A percentile compares a stretch with the other conserved stretches of the same genome.
Evolutionary conservation across 2,113 vertebrate species (phyloP).

Genomic region (Ageneiosus marmoratus): DNA sequence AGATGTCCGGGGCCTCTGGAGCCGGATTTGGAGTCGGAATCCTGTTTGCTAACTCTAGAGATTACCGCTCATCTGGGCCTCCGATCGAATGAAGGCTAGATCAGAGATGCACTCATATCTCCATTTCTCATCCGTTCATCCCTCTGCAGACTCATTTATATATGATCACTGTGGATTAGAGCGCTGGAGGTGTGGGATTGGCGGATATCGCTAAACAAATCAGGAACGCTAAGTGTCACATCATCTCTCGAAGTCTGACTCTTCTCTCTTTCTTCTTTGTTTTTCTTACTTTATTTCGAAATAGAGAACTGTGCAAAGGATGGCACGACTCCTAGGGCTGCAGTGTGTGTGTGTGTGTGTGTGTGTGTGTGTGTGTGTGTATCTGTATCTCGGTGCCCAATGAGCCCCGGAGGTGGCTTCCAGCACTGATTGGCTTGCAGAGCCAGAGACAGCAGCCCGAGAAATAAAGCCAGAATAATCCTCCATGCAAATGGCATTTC

Average conservation of each 20-base stretch:
- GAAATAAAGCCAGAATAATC: slow-evolving; percentile 53
- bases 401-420: slow-evolving; percentile 40
- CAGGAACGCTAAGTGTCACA: slow-evolving; percentile 24
- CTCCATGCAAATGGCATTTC: slow-evolving; percentile 41
- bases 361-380: background rate
- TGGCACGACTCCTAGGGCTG: slow-evolving; percentile 12
- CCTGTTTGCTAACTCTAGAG: slow-evolving; percentile 75
- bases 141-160: slow-evolving; percentile 38
- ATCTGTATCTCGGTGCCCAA: slow-evolving; percentile 8
- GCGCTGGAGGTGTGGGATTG: slow-evolving; percentile 22
- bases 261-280: background rate
- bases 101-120: slow-evolving; percentile 29
- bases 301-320: slow-evolving; percentile 9
- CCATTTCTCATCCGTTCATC: slow-evolving; percentile 19
- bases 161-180: slow-evolving; percentile 27
- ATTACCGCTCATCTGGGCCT: slow-evolving; percentile 73
- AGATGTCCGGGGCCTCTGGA: slow-evolving; percentile 65
- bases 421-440: slow-evolving; percentile 41
- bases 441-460: slow-evolving; percentile 37
- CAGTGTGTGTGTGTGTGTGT: background rate
- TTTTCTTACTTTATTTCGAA: background rate
- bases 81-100: slow-evolving; percentile 63
- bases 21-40: slow-evolving; percentile 64
- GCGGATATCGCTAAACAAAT: slow-evolving; percentile 23
- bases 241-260: slow-evolving; percentile 19